Percentiles rank a stretch among this genome's conserved stretches.
These are phyloP conservation scores for Amphimedon queenslandica DNA, from an alignment of 37 sponge, comb jelly and placozoan genomes.

Conservation along the genomic window DNA sequence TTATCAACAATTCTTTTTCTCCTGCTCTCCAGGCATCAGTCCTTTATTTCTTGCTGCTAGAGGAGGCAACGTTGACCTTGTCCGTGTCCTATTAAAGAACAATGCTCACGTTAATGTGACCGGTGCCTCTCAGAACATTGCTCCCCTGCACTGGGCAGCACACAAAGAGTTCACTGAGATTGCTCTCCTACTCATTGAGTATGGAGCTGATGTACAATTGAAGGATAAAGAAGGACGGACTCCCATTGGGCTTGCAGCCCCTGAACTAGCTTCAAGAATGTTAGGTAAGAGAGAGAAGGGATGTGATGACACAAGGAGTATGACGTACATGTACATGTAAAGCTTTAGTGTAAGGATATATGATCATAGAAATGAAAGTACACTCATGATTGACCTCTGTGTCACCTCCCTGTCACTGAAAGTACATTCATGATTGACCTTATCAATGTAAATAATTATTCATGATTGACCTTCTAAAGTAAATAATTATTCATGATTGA, in stretches of 20 bases:
- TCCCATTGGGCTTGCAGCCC: conserved; percentile 62
- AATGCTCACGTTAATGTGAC: conserved; percentile 17
- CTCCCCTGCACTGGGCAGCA: conserved; percentile 79
- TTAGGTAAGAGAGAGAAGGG: conserved; percentile 33
- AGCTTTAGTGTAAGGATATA: too few relatives aligned
- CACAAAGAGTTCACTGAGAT: conserved; percentile 54
- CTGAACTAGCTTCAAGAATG: conserved; percentile 64
- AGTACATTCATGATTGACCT: too few relatives aligned
- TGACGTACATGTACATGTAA: too few relatives aligned
- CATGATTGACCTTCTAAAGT: too few relatives aligned
- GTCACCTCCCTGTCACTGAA: too few relatives aligned
- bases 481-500: too few relatives aligned
- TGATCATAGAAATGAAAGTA: too few relatives aligned
- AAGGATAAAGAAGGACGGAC: conserved; percentile 59
- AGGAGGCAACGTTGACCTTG: conserved; percentile 46
- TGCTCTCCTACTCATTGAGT: conserved; percentile 60
- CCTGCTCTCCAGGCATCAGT: conserved; percentile 27
- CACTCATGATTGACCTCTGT: too few relatives aligned
- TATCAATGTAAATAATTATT: too few relatives aligned
- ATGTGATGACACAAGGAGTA: too few relatives aligned
- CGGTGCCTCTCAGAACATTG: conserved; percentile 40
- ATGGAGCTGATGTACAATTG: conserved; percentile 46
- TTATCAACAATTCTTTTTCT: neutral
- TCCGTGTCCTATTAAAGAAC: conserved; percentile 19
- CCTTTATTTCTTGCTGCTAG: conserved; percentile 74